Conservation (phyloP, 2,888 invertebrate species). For the Drosophila anceps region DNA sequence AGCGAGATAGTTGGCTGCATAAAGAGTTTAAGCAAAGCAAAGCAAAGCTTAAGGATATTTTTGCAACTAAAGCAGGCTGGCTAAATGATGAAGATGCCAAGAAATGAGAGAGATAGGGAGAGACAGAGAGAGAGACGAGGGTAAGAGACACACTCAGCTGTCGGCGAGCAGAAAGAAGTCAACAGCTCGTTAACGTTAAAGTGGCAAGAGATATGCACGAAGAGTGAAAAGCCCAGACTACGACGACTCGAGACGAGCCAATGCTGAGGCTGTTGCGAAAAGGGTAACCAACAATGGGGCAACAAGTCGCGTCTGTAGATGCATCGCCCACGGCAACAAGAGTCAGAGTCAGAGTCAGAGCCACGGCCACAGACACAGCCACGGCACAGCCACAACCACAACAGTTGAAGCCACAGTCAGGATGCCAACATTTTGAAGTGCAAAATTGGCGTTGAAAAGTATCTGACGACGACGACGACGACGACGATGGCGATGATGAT, state of each 20-base stretch:
- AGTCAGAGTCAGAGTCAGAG: slow-evolving; percentile 2
- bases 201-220: slow-evolving; percentile 78
- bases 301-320: slow-evolving; percentile 78
- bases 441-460: slow-evolving; percentile 80
- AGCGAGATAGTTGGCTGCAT: slow-evolving; percentile 5
- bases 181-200: slow-evolving; percentile 81
- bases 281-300: slow-evolving; percentile 77
- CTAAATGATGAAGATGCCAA: slow-evolving; percentile 60
- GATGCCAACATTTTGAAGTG: slow-evolving; percentile 69
- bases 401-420: slow-evolving; percentile 30
- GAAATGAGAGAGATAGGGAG: slow-evolving; percentile 10
- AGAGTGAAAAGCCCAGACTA: slow-evolving; percentile 45
- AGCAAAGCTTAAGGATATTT: slow-evolving; percentile 46
- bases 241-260: slow-evolving; percentile 14
- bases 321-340: slow-evolving; percentile 71
- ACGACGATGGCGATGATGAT: slow-evolving; percentile 23
- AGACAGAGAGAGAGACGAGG: slow-evolving; percentile 6
- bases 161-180: slow-evolving; percentile 77
- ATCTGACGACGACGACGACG: slow-evolving; percentile 57
- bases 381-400: slow-evolving; percentile 1
- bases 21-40: slow-evolving; percentile 11
- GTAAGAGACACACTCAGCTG: slow-evolving; percentile 66
- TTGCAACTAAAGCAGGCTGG: slow-evolving; percentile 35
- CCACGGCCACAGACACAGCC: neutral
- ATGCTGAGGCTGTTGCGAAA: slow-evolving; percentile 23